phyloP scores from a whole-genome alignment of 53 echinoderm and acorn worm species.

The Antedon mediterranea region DNA sequence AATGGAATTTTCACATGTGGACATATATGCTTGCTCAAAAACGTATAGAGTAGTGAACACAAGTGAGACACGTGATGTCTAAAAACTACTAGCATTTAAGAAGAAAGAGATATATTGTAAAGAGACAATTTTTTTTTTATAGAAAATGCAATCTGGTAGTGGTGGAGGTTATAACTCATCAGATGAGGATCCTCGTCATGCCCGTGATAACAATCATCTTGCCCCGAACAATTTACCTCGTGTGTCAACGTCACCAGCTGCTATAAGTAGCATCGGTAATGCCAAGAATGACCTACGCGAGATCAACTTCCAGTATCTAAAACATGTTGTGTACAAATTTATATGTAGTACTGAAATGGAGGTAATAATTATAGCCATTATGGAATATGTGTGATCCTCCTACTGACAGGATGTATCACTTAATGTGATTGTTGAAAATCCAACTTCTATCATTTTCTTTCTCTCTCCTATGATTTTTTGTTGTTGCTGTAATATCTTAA shows the following conservation, averaged over 20 bases:
- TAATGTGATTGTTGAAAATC: too few species aligned
- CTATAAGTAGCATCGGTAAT: neutral
- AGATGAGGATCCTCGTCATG: conserved; percentile 25
- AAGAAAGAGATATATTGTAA: neutral
- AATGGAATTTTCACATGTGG: neutral
- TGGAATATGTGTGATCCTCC: too few species aligned
- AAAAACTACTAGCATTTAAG: neutral
- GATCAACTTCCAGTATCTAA: conserved; percentile 93
- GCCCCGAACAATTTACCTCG: neutral
- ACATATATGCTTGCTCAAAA: too few species aligned
- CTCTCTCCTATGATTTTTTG: too few species aligned
- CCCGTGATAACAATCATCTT: neutral
- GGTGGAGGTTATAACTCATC: conserved; percentile 67
- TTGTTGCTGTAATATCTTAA: too few species aligned
- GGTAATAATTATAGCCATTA: too few species aligned
- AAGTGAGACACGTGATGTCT: too few species aligned
- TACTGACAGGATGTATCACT: too few species aligned
- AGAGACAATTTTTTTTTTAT: neutral
- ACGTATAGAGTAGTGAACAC: neutral
- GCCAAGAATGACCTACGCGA: conserved; percentile 41
- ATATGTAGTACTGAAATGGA: conserved; percentile 83
- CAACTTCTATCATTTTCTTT: too few species aligned
- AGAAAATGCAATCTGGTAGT: conserved; percentile 70
- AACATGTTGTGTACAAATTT: conserved; percentile 88
- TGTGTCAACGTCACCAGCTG: neutral